Base-by-base conservation (phyloP, 1,140 invertebrate species). In the Trypoxylus dichotomus region DNA sequence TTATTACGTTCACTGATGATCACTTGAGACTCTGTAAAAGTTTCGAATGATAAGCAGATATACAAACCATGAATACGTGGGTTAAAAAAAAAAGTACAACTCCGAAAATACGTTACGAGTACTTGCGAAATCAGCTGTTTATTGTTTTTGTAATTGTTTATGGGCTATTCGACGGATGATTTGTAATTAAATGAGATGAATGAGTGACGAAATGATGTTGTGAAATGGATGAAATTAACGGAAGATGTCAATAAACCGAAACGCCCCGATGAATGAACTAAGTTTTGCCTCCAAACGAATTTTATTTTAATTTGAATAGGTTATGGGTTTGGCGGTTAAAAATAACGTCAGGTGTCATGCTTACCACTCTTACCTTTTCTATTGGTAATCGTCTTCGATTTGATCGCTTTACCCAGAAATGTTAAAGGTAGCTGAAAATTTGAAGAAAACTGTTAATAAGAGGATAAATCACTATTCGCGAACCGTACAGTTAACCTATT, bases 181-280 rank as follows among this genome's bases (percentile, higher is more conserved):
- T 27, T 24, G 24, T 63, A 19, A 24, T 8, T 63, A 63, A 63
- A 63, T 63, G 60, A 63, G 60, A 63, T 63, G 60, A 63, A 63
- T 63, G 60, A 27, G n/a, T 63, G 60, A 63, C 25, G 60, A 63
- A 27, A 63, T 63, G 60, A 63, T 63, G 60, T 63, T 63, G 13
- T 63, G 60, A 63, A 27, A 63, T 63, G 60, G 43, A 63, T 63
- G 60, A 25, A 63, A 25, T 63, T 63, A 63, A 63, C 60, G 60
- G 60, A 63, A 19, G 60, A 19, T 63, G 60, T 63, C 60, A 63
- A 63, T 63, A 63, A 63, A 63, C 60, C 60, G 60, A 63, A 63
- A 63, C 60, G 60, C 60, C 60, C 60, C 60, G 60, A 63, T 11
- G 60, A 63, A 63, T 63, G 60, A 63, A 63, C 60, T 63, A 63